Base-by-base conservation (phyloP, 2,797 vertebrate genomes). In the Phyllotis vaccarum region DNA sequence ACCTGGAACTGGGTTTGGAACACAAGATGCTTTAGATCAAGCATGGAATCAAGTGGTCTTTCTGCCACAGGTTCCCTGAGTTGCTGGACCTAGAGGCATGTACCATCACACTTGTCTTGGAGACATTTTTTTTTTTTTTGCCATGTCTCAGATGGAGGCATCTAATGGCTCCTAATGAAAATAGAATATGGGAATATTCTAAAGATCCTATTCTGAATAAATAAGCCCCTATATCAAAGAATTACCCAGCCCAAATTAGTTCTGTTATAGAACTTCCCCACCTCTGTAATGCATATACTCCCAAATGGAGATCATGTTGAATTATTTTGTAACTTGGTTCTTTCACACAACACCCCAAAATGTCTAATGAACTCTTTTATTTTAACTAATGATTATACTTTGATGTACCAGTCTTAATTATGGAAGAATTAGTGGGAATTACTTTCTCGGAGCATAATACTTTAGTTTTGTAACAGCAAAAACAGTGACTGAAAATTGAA, bases 401-500 rank as follows among this genome's bases (percentile, higher is more conserved):
- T 90, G 60, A 68, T 88, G 19, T 66, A 74, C 19, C 10, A 75
- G 21, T n/a, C 13, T 81, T 72, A 91, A 24, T 92, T 49, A 83
- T 16, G n/a, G n/a, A 85, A 72, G 29, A 92, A 58, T 58, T 19
- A 62, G 40, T 83, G 70, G 22, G 40, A 87, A 89, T 83, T 34
- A 37, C 58, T 90, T 96, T 93, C 79, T 89, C 92, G 86, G 49
- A 95, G 83, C 21, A 40, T 54, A 74, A 88, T 9, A 11, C 46
- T 95, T 91, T 40, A 76, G 68, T 27, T 10, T 27, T n/a, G 24
- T 88, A 68, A 87, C 5, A 64, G 8, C 22, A 54, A 37, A 81
- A 87, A 62, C 24, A 64, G 21, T 40, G 34, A 78, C 31, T 34
- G 58, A 81, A 94, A 81, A 2, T 70, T 72, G 9, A 40, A 66